Conservation (phyloP, 2,888 invertebrate species). For the Epistrophe grossulariae region DNA sequence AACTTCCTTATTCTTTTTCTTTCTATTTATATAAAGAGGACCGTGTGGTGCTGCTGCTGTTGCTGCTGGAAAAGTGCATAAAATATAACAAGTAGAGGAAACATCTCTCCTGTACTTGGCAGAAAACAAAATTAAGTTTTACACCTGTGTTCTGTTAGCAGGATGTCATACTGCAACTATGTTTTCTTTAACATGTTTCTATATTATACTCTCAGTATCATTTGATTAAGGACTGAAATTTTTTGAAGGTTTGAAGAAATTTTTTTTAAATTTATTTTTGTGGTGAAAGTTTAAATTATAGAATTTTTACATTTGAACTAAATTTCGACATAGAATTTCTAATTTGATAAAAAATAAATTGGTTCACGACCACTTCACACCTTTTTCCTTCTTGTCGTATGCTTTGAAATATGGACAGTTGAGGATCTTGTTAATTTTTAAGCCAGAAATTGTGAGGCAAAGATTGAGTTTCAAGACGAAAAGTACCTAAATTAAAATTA, state of each 20-base stretch:
- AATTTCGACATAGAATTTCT: too few relatives aligned
- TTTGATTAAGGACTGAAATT: not conserved
- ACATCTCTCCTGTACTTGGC: slow-evolving; percentile 60
- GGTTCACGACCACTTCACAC: too few relatives aligned
- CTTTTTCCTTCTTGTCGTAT: too few relatives aligned
- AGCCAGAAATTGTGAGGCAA: too few relatives aligned
- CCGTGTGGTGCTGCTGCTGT: slow-evolving; percentile 64
- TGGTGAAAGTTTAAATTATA: too few relatives aligned
- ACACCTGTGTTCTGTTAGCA: slow-evolving; percentile 74
- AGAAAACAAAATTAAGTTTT: slow-evolving; percentile 74
- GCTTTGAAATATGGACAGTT: too few relatives aligned
- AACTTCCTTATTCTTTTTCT: slow-evolving; percentile 30
- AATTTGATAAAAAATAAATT: too few relatives aligned
- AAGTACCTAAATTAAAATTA: too few relatives aligned
- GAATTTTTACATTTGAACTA: too few relatives aligned
- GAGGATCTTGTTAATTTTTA: too few relatives aligned
- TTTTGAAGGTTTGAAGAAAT: not conserved
- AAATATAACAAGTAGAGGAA: slow-evolving; percentile 58
- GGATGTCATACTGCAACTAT: slow-evolving; percentile 68
- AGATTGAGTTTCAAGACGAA: too few relatives aligned
- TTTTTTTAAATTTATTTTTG: too few relatives aligned
- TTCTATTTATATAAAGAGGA: not conserved
- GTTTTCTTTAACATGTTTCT: slow-evolving; percentile 59
- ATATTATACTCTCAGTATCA: not conserved
- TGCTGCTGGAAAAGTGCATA: slow-evolving; percentile 66